These are phyloP conservation scores for Pristis pectinata DNA, from an alignment of 2,797 vertebrate genomes.

Conservation along the genomic window DNA sequence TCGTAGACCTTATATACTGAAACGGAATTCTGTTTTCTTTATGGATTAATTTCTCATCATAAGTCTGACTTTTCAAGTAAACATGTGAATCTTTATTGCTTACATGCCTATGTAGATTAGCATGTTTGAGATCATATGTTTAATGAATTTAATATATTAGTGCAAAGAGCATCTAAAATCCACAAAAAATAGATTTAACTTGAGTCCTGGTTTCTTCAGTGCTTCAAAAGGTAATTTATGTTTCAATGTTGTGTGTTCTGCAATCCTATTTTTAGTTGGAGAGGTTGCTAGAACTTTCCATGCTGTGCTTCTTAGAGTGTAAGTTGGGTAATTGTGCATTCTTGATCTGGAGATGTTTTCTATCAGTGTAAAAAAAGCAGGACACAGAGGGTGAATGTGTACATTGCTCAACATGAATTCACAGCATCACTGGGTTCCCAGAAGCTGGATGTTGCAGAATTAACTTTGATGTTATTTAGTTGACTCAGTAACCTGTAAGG, in stretches of 20 bases:
- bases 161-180: neutral
- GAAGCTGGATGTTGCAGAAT: neutral
- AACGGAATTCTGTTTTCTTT: conserved; percentile 69
- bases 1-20: conserved; percentile 90
- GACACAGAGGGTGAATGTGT: neutral
- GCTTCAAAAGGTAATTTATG: neutral
- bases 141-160: neutral
- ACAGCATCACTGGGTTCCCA: neutral
- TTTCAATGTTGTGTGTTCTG: neutral
- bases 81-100: neutral
- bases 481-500: neutral
- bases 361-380: neutral
- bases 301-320: neutral
- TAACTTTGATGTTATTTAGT: neutral
- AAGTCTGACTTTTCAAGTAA: neutral
- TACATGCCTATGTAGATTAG: neutral
- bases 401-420: neutral
- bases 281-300: neutral
- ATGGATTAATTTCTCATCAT: conserved; percentile 1
- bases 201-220: neutral
- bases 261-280: neutral
- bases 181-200: neutral
- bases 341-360: neutral
- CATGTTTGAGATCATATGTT: neutral
- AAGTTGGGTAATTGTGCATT: neutral